Evolutionary conservation across 2,797 vertebrate species (phyloP), one percentile per base, ranked within the genome.

Genomic region (Gymnocypris eckloni): DNA sequence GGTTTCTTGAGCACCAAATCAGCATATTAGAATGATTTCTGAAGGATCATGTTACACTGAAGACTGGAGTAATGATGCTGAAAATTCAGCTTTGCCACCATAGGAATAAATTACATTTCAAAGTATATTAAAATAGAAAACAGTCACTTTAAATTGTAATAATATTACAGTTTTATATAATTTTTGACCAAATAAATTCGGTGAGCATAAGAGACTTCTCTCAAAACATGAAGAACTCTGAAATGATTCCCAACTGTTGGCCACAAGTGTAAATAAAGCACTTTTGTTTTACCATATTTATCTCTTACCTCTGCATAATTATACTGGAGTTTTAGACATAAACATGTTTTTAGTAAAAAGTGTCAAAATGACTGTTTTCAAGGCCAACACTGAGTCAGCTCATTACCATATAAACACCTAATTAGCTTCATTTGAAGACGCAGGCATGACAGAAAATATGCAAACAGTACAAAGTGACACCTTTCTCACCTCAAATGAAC

Each of bases 331-430:
- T 69, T 59, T 12, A 77, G 33, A 80, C 77, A 45, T n/a, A 13
- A 25, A 67, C n/a, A n/a, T 69, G 20, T 81, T 52, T 81, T 81
- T 69, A 10, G 28, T 64, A 22, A 48, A 43, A 80, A 9, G 43
- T 52, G 78, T 80, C 59, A 80, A 67, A 80, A 67, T 79, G 72
- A 69, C 82, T 16, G 66, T 56, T 72, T 87, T 86, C 77, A 84
- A 80, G 79, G 75, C 61, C 52, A 80, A 59, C n/a, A 64, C 54
- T 0, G 71, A 83, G 77, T 76, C 84, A 83, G 69, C 61, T 86
- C 56, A 89, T 89, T 86, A 89, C 61, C 87, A 89, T 89, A 86
- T 83, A 79, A 85, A 81, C 64, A 76, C 56, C 82, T 88, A 85
- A 89, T 88, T 90, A 86, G 79, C 85, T 70, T 73, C 11, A 64